These are phyloP conservation scores for Pristionchus mayeri DNA, from an alignment of 2,888 invertebrate genomes.

Conservation along the genomic window DNA sequence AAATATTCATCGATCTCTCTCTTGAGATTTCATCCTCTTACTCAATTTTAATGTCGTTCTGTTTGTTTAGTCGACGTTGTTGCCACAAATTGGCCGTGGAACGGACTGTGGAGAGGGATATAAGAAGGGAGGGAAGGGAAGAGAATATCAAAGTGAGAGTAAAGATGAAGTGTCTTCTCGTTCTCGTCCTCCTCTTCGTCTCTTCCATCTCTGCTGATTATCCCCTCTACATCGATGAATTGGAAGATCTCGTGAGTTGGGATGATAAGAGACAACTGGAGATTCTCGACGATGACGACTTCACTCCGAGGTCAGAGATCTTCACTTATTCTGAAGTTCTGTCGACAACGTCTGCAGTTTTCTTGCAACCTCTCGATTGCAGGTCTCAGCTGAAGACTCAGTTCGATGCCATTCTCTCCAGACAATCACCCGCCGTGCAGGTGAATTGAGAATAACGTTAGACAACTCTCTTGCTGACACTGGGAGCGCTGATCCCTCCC, in stretches of 20 bases:
- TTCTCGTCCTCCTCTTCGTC: background rate
- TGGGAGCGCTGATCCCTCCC: too few relatives aligned
- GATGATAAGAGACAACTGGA: background rate
- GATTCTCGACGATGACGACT: background rate
- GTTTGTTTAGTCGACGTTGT: background rate
- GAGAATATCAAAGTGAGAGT: background rate
- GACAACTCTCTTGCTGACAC: too few relatives aligned
- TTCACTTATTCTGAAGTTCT: too few relatives aligned
- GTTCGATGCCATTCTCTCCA: constrained; percentile 13
- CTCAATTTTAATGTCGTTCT: background rate
- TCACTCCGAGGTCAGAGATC: background rate
- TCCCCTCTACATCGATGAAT: constrained; percentile 44
- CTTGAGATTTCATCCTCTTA: too few relatives aligned
- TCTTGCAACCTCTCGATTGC: background rate
- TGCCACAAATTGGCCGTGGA: background rate
- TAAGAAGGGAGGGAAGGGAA: background rate
- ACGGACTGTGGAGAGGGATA: background rate
- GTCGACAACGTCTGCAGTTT: background rate
- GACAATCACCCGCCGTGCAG: constrained; percentile 8
- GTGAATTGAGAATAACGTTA: background rate
- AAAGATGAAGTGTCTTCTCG: constrained; percentile 14
- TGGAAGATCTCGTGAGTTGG: background rate
- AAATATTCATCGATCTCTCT: background rate
- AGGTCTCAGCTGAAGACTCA: constrained; percentile 18
- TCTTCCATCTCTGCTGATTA: background rate